Evolutionary conservation across 64 coral and sea anemone species (phyloP), one percentile per base, ranked within the genome.

Genomic region (Porites australiensis): DNA sequence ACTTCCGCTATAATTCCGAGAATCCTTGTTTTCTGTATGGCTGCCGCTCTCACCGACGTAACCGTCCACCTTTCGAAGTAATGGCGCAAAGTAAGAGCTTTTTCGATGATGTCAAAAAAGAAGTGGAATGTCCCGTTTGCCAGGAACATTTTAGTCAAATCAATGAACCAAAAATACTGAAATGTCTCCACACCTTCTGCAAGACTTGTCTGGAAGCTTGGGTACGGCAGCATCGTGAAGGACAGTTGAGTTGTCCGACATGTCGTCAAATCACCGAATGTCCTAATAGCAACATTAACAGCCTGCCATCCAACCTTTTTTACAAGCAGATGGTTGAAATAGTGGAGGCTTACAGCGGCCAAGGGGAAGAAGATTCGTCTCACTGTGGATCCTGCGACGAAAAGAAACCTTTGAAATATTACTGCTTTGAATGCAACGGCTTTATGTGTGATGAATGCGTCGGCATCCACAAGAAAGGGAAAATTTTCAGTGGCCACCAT

Each of bases 101-200:
- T 18, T 75, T 75, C 46, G 72, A 75, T 8, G 72, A 75, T 75
- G 44, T 75, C 16, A 75, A 75, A 18, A 75, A 50, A 46, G 72
- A 75, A 75, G 3, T 75, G 13, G 72, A 75, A 75, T 75, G 72
- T 75, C 50, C 72, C 50, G 72, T 75, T 13, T 75, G 72, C 46
- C 72, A 75, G 1, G 72, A 75, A 14, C 45, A 75, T 12, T 75
- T 75, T 23, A 70, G 66, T 58, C 51, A 53, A 55, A 20, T n/a
- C 2, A 78, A 78, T 0, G 75, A 78, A 57, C 75, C 75, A 12
- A 78, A 78, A 78, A 78, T 78, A 78, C n/a, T 78, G 19, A 78
- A 78, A 78, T 78, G 75, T 54, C 75, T 78, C 11, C 75, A 78
- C 19, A 78, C 75, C 3, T 78, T 78, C 52, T 78, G 75, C 11